Base-by-base conservation (phyloP, 1,140 invertebrate genomes). In the Habropoda laboriosa region DNA sequence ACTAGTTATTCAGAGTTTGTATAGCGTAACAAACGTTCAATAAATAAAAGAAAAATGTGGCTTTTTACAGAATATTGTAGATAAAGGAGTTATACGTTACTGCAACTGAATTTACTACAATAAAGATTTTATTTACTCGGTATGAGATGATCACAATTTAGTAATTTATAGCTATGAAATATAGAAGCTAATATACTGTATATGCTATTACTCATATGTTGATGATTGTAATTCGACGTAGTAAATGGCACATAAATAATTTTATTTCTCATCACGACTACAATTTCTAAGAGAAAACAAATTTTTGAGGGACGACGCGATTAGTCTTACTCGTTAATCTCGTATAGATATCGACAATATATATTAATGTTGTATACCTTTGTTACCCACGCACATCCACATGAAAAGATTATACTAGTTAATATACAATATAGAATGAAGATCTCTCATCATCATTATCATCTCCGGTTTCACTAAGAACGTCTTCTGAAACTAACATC, bases 401-500 rank as follows among this genome's bases (percentile, higher is more conserved):
- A 38, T 81, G 40, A 57, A 72, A 78, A 53, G 61, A 73, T 61
- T 70, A 82, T 80, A 76, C 66, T n/a, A 79, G 30, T 61, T 55
- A 42, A 74, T 18, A 63, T 80, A 74, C 24, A 74, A 80, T 80
- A 80, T 61, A 73, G 30, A 73, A 66, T 51, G 40, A 80, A 71
- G 67, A 80, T 58, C 58, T 68, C 12, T 77, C 57, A 67, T 77
- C 16, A 63, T 18, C 71, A 80, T 94, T 95, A 79, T 96, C 96
- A 82, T 96, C 96, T 5, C 94, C 95, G 40, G 94, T 93, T 8
- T 93, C 92, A 42, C 89, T 87, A 0, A 87, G 91, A 5, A 94
- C 84, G 35, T 96, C 94, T 79, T 96, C 95, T 67, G 93, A 94
- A 12, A 93, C 93, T 16, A 94, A 94, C 3, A 94, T 94, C 10